Evolutionary conservation across 2,113 vertebrate genomes (phyloP).

Genomic region (Chaetura pelagica): DNA sequence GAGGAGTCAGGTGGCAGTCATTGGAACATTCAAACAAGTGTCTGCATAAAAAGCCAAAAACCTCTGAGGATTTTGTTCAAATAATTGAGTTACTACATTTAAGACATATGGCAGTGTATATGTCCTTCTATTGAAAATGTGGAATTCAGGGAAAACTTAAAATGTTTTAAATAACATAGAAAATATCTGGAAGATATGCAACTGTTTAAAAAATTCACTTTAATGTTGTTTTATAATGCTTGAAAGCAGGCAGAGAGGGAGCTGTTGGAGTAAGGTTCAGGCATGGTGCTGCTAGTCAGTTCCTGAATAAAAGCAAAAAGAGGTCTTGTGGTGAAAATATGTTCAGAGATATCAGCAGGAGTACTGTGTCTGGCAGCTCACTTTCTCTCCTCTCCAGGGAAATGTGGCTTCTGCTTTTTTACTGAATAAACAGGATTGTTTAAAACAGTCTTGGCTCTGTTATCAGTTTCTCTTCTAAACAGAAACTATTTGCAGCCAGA

Average conservation of each 20-base stretch:
- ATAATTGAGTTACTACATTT: background rate
- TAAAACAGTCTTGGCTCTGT: background rate
- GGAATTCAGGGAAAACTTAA: background rate
- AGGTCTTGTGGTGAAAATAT: background rate
- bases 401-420: background rate
- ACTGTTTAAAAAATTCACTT: background rate
- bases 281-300: too few relatives aligned
- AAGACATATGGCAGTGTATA: too few relatives aligned
- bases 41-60: accelerated
- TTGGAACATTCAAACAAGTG: too few relatives aligned
- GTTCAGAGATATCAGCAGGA: background rate
- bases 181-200: background rate
- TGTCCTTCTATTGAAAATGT: background rate
- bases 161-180: background rate
- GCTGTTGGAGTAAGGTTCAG: background rate
- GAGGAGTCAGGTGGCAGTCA: background rate
- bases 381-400: background rate
- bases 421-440: background rate
- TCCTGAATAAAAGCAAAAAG: background rate
- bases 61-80: background rate
- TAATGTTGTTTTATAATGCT: background rate
- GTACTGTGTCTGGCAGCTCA: background rate
- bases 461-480: background rate
- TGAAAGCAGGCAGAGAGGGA: background rate
- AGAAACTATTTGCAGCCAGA: background rate